These are phyloP conservation scores for Charaxes varanes DNA, from an alignment of 1,140 invertebrate species.

Conservation along the genomic window DNA sequence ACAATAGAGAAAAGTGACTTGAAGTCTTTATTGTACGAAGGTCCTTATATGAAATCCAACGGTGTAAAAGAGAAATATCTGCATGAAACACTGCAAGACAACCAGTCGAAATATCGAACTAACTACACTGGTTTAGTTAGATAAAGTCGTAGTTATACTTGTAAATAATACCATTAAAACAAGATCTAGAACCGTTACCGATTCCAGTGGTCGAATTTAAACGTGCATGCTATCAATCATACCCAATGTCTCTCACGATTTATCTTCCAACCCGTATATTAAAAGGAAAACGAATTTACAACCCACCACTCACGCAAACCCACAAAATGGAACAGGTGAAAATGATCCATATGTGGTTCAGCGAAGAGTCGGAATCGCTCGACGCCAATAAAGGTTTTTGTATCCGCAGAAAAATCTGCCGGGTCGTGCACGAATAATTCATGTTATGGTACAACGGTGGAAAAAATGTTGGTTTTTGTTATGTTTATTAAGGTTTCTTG, in stretches of 20 bases:
- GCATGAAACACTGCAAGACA: no score
- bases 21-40: no score
- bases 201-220: constrained; percentile 26
- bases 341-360: constrained; percentile 11
- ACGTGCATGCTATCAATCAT: constrained; percentile 47
- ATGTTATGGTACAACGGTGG: constrained; percentile 30
- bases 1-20: no score
- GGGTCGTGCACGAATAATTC: constrained; percentile 35
- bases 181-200: constrained; percentile 8
- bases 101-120: no score
- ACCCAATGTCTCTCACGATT: constrained; percentile 47
- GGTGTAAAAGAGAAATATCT: no score
- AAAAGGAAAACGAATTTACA: constrained; percentile 38
- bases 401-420: constrained; percentile 21
- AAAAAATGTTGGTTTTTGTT: constrained; percentile 27
- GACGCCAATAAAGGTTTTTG: constrained; percentile 8
- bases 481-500: constrained; percentile 25
- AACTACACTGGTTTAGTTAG: no score
- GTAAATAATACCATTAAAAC: constrained; percentile 8
- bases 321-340: constrained; percentile 9
- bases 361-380: constrained; percentile 9
- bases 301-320: constrained; percentile 13
- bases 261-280: constrained; percentile 50
- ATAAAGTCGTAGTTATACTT: neutral
- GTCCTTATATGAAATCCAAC: no score